Evolutionary conservation across 1,140 invertebrate species (phyloP).

Genomic region (Drosophila sechellia): DNA sequence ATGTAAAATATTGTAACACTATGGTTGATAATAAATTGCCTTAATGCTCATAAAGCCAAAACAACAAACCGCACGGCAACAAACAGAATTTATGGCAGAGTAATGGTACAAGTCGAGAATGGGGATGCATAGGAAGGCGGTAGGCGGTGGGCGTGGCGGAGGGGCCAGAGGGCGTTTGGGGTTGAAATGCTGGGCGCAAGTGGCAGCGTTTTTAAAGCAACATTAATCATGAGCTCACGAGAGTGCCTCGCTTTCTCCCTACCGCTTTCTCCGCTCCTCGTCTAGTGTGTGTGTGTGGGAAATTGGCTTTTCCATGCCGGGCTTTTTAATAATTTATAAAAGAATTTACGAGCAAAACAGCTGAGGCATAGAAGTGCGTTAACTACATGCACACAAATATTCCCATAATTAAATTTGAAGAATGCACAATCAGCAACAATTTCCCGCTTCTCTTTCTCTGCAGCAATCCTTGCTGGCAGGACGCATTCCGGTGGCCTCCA

Average conservation of each 20-base stretch:
- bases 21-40: constrained; percentile 71
- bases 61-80: constrained; percentile 61
- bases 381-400: constrained; percentile 35
- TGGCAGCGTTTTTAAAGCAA: constrained; percentile 73
- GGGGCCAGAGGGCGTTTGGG: constrained; percentile 15
- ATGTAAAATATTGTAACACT: constrained; percentile 76
- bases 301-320: constrained; percentile 44
- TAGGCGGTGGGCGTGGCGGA: background rate
- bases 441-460: constrained; percentile 22
- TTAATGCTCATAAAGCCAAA: constrained; percentile 63
- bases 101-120: constrained; percentile 37
- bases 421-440: constrained; percentile 68
- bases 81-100: constrained; percentile 68
- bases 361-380: constrained; percentile 55
- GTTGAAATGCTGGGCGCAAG: constrained; percentile 59
- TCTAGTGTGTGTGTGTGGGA: constrained; percentile 45
- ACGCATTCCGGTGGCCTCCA: constrained; percentile 82
- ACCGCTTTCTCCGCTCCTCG: constrained; percentile 1
- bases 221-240: constrained; percentile 74
- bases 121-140: background rate
- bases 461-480: constrained; percentile 85
- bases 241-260: constrained; percentile 43
- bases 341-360: constrained; percentile 71
- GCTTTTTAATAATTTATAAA: constrained; percentile 69
- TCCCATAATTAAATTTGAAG: constrained; percentile 60